Conservation (phyloP, 1,140 invertebrate species). For the Phortica variegata region DNA sequence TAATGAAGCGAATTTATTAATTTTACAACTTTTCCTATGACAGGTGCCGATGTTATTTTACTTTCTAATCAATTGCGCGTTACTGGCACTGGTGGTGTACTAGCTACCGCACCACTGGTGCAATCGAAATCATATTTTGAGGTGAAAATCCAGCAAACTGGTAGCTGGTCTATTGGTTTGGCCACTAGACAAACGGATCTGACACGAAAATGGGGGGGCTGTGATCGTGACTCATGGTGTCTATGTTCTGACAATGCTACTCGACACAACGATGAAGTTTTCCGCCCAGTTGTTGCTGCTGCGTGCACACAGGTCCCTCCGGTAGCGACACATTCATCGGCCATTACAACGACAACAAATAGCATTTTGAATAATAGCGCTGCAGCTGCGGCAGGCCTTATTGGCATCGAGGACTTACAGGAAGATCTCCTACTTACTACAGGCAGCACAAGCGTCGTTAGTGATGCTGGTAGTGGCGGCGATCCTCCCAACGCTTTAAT, state of each 20-base stretch:
- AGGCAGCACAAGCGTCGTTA: slow-evolving; percentile 35
- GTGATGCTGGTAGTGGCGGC: slow-evolving; percentile 9
- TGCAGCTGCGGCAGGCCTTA: slow-evolving; percentile 40
- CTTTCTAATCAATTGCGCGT: slow-evolving; percentile 94
- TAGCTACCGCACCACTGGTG: slow-evolving; percentile 88
- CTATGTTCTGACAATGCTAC: slow-evolving; percentile 86
- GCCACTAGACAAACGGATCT: slow-evolving; percentile 86
- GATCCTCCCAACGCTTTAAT: slow-evolving; percentile 17
- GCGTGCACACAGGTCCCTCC: slow-evolving; percentile 32
- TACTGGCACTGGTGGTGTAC: slow-evolving; percentile 91
- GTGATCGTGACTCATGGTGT: slow-evolving; percentile 90
- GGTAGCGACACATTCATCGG: slow-evolving; percentile 9
- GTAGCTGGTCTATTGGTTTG: slow-evolving; percentile 92
- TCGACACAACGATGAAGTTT: slow-evolving; percentile 78
- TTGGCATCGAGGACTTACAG: slow-evolving; percentile 53
- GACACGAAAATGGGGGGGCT: slow-evolving; percentile 78
- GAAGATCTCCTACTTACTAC: slow-evolving; percentile 58
- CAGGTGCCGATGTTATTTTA: slow-evolving; percentile 96
- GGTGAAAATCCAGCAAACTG: slow-evolving; percentile 94
- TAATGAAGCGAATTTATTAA: neutral
- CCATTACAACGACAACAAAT: slow-evolving; percentile 30
- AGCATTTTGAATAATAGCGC: slow-evolving; percentile 59
- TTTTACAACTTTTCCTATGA: neutral
- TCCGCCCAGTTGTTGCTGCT: slow-evolving; percentile 65
- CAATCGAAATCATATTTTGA: slow-evolving; percentile 99